Percentiles rank a stretch among this genome's conserved stretches.
Evolutionary conservation across 2,888 invertebrate genomes (phyloP).

Genomic region (Osmoderma eremita): DNA sequence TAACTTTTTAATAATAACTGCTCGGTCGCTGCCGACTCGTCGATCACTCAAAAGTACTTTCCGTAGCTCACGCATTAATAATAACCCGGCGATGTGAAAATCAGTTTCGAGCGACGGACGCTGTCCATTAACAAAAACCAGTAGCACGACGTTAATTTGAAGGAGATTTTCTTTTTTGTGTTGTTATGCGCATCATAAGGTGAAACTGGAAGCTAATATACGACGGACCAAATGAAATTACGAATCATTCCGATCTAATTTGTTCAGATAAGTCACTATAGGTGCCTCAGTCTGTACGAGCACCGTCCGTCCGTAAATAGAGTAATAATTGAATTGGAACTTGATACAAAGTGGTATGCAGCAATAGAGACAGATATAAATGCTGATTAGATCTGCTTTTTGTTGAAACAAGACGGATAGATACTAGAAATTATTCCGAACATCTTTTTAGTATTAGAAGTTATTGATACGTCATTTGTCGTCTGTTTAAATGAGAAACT

Average conservation of each 20-base stretch:
- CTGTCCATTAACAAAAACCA: conserved; percentile 59
- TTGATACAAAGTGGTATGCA: conserved; percentile 14
- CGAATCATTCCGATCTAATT: conserved; percentile 48
- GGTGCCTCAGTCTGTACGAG: neutral
- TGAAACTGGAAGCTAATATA: conserved; percentile 53
- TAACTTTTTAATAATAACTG: conserved; percentile 44
- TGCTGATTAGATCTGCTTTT: neutral
- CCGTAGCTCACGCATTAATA: conserved; percentile 51
- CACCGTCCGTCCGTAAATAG: conserved; percentile 19
- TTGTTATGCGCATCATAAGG: conserved; percentile 44
- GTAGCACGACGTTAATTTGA: conserved; percentile 61
- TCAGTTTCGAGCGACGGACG: conserved; percentile 55
- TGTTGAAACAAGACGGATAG: too few relatives aligned
- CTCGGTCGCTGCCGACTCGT: conserved; percentile 10
- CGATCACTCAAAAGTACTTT: conserved; percentile 44
- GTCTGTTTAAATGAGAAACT: too few relatives aligned
- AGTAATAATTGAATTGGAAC: conserved; percentile 34
- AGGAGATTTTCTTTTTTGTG: conserved; percentile 57
- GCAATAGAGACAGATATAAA: neutral
- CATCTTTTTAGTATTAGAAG: too few relatives aligned
- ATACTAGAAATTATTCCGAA: too few relatives aligned
- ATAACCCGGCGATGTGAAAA: conserved; percentile 51
- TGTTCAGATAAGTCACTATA: conserved; percentile 39
- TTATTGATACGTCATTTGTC: too few relatives aligned
- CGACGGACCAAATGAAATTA: conserved; percentile 53